Conservation (phyloP, 2,113 vertebrate species). For the Heptranchias perlo region DNA sequence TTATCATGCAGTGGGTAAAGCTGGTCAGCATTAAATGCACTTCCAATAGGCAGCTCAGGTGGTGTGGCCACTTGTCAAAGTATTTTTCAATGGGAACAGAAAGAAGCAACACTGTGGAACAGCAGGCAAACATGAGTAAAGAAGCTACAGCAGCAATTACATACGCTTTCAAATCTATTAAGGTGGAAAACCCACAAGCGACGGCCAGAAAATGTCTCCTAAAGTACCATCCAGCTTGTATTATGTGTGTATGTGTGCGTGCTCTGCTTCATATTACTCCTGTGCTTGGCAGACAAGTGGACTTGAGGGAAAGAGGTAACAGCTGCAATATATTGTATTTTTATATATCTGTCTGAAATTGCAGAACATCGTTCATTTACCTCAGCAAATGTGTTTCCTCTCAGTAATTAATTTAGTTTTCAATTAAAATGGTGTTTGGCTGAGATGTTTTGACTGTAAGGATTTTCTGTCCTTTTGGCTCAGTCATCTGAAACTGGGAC, state of each 20-base stretch:
- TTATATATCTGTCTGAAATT: background rate
- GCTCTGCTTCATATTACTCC: background rate
- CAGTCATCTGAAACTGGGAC: background rate
- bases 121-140: background rate
- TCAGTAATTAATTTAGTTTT: background rate
- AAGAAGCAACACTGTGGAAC: background rate
- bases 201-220: background rate
- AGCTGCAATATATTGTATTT: background rate
- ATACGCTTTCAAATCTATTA: background rate
- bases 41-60: background rate
- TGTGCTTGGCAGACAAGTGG: background rate
- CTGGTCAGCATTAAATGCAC: background rate
- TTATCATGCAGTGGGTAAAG: background rate
- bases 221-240: background rate
- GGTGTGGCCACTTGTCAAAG: background rate
- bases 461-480: background rate
- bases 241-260: background rate
- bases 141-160: background rate
- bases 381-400: background rate
- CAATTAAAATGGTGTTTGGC: background rate
- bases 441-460: background rate
- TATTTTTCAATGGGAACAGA: background rate
- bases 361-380: background rate
- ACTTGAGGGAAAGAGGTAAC: background rate
- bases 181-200: background rate